These are phyloP conservation scores for Salmo trutta DNA, from an alignment of 2,797 vertebrate species.

Conservation along the genomic window DNA sequence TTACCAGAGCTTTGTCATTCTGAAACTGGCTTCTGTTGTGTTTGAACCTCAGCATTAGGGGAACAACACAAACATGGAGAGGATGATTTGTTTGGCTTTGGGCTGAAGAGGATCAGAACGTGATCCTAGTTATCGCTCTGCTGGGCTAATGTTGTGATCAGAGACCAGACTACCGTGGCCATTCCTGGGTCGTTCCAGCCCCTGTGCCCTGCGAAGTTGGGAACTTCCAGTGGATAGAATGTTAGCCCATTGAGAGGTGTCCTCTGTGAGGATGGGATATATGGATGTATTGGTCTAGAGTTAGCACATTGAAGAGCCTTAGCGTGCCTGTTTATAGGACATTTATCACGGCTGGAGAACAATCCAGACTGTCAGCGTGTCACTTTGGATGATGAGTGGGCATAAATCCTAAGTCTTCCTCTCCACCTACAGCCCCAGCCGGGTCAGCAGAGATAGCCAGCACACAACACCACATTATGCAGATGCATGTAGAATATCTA, in stretches of 20 bases:
- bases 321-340: conserved; percentile 58
- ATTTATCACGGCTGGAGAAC: conserved; percentile 70
- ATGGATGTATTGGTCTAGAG: conserved; percentile 37
- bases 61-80: conserved; percentile 33
- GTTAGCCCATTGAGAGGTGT: background rate
- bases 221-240: background rate
- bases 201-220: conserved; percentile 7
- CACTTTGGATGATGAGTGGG: conserved; percentile 58
- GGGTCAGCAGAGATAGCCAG: conserved; percentile 50
- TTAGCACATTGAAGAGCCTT: conserved; percentile 56
- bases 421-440: conserved; percentile 43
- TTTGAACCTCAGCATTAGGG: conserved; percentile 11
- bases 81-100: conserved; percentile 50
- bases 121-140: conserved; percentile 22
- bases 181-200: background rate
- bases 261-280: background rate
- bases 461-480: conserved; percentile 43
- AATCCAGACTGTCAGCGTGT: conserved; percentile 61
- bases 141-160: conserved; percentile 56
- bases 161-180: conserved; percentile 31
- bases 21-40: conserved; percentile 23
- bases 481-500: conserved; percentile 4
- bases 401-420: conserved; percentile 59
- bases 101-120: conserved; percentile 30
- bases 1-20: conserved; percentile 23